Evolutionary conservation across 2,113 vertebrate species (phyloP).

Genomic region (Bambusicola thoracicus): DNA sequence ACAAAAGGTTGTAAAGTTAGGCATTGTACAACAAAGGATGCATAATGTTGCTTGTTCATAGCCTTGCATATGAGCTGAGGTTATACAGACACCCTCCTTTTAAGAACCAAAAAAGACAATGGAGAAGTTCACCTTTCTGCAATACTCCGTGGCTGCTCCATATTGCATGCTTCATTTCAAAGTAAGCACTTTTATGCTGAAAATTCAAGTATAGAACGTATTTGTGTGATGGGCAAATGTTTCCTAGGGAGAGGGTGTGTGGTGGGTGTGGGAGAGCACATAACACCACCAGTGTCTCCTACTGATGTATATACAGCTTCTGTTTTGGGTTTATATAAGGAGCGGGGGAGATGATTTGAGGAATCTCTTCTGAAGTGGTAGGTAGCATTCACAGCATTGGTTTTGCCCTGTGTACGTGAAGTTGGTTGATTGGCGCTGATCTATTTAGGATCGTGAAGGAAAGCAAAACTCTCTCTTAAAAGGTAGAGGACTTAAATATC

Average conservation of each 20-base stretch:
- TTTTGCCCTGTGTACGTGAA: background rate
- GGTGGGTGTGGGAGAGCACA: background rate
- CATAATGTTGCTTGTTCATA: background rate
- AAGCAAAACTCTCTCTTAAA: background rate
- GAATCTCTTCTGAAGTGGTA: background rate
- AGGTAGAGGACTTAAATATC: background rate
- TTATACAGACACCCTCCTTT: background rate
- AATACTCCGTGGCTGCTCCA: background rate
- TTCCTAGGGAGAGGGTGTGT: accelerated
- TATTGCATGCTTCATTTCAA: background rate
- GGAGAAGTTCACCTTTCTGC: background rate
- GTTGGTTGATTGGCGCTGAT: background rate
- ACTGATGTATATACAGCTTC: background rate
- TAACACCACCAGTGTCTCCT: background rate
- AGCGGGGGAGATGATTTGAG: accelerated
- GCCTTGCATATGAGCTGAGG: background rate
- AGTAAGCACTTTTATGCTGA: background rate
- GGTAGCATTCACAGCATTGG: accelerated
- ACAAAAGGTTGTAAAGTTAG: background rate
- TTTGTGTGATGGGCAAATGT: background rate
- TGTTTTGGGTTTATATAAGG: background rate
- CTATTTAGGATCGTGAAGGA: background rate
- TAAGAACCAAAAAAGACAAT: background rate
- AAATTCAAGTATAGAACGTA: background rate
- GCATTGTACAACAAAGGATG: background rate